Base-by-base conservation (phyloP, 35 echinoderm and acorn worm species). In the Hemicentrotus pulcherrimus region DNA sequence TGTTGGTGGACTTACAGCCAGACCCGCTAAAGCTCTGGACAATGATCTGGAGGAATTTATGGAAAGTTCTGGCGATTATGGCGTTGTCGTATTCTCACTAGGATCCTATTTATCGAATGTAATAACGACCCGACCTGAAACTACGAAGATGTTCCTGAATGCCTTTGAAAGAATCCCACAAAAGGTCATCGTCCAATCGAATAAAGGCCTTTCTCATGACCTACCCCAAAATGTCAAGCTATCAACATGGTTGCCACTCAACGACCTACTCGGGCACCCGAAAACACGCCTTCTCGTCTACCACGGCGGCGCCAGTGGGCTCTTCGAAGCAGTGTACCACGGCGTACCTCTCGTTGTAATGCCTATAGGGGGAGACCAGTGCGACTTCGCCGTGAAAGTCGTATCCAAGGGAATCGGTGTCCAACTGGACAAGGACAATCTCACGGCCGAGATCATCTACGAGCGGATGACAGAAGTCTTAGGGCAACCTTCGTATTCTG, bases 21-120 rank as follows among this genome's bases (percentile, higher is more conserved):
- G 70, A 95, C 94, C 88, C 31, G 91, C 86, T 8, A 94, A 95
- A 18, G 32, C 95, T 47, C 86, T 98, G 6, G 61, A 91, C 46
- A 31, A 97, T 95, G 94, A 98, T 18, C 19, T 97, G 13, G 96
- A 98, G 86, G 91, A 55, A 4, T 98, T 98, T 46, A 96, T 98
- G 95, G 45, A 94, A 22, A 94, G 95, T 50, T 95, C 97, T 4
- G 97, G 95, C 14, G 87, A 97, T 31, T 24, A 97, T 86, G 97
- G 97, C 41, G 97, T 97, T 48, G 94, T 98, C 12, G 9, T 98
- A 9, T 98, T 98, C 47, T 90, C 97, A 31, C 22, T 98, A 4
- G 96, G 97, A 71, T 95, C 89, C 13, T 96, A 97, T 86, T 46
- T 96, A 31, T 93, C 59, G 9, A 15, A 28, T 47, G 48, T 90